Conservation (phyloP, 2,113 vertebrate species). For the Grammomys dolichurus region DNA sequence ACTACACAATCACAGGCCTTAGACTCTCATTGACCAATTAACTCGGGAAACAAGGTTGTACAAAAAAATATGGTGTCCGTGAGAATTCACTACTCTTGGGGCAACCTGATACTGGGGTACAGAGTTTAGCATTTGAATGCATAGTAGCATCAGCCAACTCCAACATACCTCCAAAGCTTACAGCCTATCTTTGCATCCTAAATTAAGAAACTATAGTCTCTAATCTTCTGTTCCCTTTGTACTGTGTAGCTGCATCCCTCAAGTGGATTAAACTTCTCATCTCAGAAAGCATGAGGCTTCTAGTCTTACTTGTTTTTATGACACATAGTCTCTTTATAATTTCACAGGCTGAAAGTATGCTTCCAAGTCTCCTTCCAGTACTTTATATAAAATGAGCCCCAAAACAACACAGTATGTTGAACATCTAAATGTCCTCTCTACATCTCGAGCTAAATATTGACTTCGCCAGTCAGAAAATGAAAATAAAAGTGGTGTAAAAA, state of each 20-base stretch:
- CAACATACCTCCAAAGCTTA: not conserved
- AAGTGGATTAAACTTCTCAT: conserved; percentile 32
- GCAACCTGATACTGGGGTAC: no score
- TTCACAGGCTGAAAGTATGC: not conserved
- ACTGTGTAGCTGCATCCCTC: conserved; percentile 6
- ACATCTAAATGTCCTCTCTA: not conserved
- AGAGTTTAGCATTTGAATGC: no score
- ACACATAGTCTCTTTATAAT: not conserved
- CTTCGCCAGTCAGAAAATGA: not conserved
- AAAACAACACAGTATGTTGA: not conserved
- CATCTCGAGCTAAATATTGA: not conserved
- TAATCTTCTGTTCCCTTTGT: conserved; percentile 27
- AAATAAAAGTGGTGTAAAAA: not conserved
- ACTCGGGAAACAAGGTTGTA: no score
- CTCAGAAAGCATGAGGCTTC: conserved; percentile 28
- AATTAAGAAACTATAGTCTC: conserved; percentile 60
- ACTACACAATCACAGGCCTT: no score
- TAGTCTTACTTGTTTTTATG: not conserved
- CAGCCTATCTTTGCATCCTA: not conserved
- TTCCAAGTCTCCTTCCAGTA: not conserved
- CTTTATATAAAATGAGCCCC: not conserved
- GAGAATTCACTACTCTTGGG: no score
- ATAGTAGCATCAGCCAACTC: not conserved
- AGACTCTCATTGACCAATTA: no score
- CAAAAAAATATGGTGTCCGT: no score